These are phyloP conservation scores for Syngnathus acus DNA, from an alignment of 2,797 vertebrate species.

Conservation along the genomic window DNA sequence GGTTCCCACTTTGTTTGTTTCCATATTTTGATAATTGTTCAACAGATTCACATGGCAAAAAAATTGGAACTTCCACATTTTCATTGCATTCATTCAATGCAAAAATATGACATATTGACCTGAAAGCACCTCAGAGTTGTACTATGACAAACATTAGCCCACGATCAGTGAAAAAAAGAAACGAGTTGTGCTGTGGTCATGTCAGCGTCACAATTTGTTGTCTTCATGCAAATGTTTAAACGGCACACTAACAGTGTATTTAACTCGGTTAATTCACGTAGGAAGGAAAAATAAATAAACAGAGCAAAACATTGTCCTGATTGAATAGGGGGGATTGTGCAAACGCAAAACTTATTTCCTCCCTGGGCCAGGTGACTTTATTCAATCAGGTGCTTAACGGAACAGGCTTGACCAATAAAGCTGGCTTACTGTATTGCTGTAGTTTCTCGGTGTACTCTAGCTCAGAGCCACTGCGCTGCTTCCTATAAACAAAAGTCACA, in stretches of 20 bases:
- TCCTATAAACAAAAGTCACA: constrained; percentile 74
- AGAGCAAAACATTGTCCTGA: background rate
- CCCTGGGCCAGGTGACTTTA: constrained; percentile 49
- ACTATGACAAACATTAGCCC: background rate
- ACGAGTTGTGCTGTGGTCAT: background rate
- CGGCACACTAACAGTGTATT: background rate
- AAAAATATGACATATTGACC: no score
- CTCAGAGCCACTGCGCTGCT: constrained; percentile 85
- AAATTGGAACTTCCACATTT: no score
- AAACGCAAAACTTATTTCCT: constrained; percentile 29
- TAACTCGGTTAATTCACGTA: background rate
- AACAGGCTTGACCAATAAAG: constrained; percentile 39
- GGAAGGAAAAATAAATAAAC: background rate
- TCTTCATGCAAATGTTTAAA: background rate
- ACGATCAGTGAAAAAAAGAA: background rate
- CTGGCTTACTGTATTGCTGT: constrained; percentile 92
- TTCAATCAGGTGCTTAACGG: constrained; percentile 49
- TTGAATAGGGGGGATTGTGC: constrained; percentile 10
- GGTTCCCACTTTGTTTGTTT: no score
- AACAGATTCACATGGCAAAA: no score
- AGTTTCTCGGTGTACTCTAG: constrained; percentile 97
- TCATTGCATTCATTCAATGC: no score
- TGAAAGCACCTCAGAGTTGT: background rate
- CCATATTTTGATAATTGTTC: no score
- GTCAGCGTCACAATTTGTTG: background rate